Evolutionary conservation across 1,140 invertebrate genomes (phyloP).

Genomic region (Pachyrhynchus sulphureomaculatus): DNA sequence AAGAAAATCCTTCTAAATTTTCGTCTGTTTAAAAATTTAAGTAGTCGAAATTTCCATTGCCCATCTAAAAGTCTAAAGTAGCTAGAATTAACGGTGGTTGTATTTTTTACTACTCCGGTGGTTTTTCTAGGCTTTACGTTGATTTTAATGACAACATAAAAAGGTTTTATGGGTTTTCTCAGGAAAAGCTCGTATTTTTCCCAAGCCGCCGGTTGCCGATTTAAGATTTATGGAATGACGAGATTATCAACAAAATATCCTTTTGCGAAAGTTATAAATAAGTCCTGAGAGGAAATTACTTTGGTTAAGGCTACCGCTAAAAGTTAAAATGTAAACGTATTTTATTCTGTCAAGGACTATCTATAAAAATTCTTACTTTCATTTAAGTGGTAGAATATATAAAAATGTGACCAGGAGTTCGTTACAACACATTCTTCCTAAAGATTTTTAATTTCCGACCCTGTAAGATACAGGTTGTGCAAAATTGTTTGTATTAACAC

Average conservation of each 20-base stretch:
- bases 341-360: not conserved
- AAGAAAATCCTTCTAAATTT: too few relatives aligned
- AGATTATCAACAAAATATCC: conserved; percentile 2
- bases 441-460: too few relatives aligned
- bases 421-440: too few relatives aligned
- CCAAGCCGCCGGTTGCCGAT: not conserved
- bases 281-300: not conserved
- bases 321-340: too few relatives aligned
- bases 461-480: too few relatives aligned
- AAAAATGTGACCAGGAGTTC: too few relatives aligned
- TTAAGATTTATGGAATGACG: not conserved
- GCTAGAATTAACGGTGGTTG: conserved; percentile 13
- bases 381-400: too few relatives aligned
- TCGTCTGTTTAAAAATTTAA: too few relatives aligned
- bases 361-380: too few relatives aligned
- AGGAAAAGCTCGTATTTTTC: not conserved
- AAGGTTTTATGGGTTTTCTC: conserved; percentile 5
- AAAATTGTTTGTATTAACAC: too few relatives aligned
- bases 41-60: too few relatives aligned
- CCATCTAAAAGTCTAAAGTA: conserved; percentile 14
- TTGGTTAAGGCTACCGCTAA: not conserved
- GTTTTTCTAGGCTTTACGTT: conserved; percentile 14
- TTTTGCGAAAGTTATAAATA: not conserved
- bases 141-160: conserved; percentile 16
- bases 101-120: conserved; percentile 15